These are phyloP conservation scores for Drosophila macrospina DNA, from an alignment of 2,888 invertebrate genomes.

Conservation along the genomic window DNA sequence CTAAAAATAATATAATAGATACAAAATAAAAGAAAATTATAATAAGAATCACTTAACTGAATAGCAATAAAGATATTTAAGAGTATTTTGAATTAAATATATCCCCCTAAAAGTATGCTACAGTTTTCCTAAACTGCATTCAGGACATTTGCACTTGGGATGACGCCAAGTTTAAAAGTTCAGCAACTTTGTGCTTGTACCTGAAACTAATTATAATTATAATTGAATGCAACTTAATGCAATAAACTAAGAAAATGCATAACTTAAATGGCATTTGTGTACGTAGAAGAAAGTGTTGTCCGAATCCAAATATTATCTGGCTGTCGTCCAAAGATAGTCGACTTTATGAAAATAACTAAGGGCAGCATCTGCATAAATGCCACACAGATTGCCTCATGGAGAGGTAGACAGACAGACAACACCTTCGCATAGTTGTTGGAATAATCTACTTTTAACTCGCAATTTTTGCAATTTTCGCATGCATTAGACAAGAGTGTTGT, in stretches of 20 bases:
- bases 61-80: no score
- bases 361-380: constrained; percentile 50
- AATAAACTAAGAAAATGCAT: constrained; percentile 30
- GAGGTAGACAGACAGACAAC: constrained; percentile 19
- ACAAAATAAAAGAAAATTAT: no score
- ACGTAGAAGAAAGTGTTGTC: constrained; percentile 24
- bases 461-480: constrained; percentile 63
- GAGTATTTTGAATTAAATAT: background rate
- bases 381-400: constrained; percentile 15
- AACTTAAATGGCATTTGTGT: constrained; percentile 22
- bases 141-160: background rate
- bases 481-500: constrained; percentile 42
- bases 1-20: background rate
- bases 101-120: constrained; percentile 31
- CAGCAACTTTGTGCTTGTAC: constrained; percentile 10
- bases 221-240: constrained; percentile 34
- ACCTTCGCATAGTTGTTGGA: constrained; percentile 56
- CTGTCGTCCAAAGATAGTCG: constrained; percentile 47
- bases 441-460: constrained; percentile 60
- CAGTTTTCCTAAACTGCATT: constrained; percentile 8
- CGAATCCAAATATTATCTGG: constrained; percentile 48
- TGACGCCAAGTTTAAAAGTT: constrained; percentile 4
- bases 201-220: constrained; percentile 51
- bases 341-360: constrained; percentile 62
- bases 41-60: background rate